These are phyloP conservation scores for Cheilosia pagana DNA, from an alignment of 2,888 invertebrate genomes.

Conservation along the genomic window DNA sequence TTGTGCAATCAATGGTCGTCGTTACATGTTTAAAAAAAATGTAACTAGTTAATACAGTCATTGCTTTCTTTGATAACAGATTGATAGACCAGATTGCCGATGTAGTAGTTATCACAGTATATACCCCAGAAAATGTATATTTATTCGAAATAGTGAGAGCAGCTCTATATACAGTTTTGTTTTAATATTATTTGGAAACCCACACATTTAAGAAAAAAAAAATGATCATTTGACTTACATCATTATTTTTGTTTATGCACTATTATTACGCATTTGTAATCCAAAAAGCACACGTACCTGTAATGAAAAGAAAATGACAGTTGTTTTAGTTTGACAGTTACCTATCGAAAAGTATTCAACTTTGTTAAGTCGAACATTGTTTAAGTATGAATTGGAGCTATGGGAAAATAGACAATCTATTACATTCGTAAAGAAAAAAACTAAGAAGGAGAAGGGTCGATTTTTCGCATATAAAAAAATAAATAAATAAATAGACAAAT, in stretches of 20 bases:
- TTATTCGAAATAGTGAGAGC: constrained; percentile 33
- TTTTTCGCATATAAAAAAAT: neutral
- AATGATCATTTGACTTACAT: constrained; percentile 66
- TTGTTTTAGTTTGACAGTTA: neutral
- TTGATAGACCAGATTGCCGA: constrained; percentile 41
- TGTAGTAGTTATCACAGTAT: constrained; percentile 47
- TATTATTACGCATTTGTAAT: constrained; percentile 72
- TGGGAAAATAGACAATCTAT: too few relatives aligned
- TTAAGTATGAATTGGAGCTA: too few relatives aligned
- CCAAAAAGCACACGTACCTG: constrained; percentile 74
- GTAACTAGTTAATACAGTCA: constrained; percentile 28
- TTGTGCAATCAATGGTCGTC: constrained; percentile 21
- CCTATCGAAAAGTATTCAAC: neutral
- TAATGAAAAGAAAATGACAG: constrained; percentile 33
- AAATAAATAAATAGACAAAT: too few relatives aligned
- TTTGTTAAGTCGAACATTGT: too few relatives aligned
- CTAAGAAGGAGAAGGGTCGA: constrained; percentile 30
- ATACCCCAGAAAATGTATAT: constrained; percentile 4
- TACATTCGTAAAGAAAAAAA: neutral
- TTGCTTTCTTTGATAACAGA: constrained; percentile 27
- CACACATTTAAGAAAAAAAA: constrained; percentile 41
- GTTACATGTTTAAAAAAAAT: constrained; percentile 20
- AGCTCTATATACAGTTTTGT: constrained; percentile 22
- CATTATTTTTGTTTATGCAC: constrained; percentile 71
- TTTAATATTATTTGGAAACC: constrained; percentile 29